Evolutionary conservation across 2,888 invertebrate genomes (phyloP), one percentile per base, ranked within the genome.

Genomic region (Lepidonotus clava): DNA sequence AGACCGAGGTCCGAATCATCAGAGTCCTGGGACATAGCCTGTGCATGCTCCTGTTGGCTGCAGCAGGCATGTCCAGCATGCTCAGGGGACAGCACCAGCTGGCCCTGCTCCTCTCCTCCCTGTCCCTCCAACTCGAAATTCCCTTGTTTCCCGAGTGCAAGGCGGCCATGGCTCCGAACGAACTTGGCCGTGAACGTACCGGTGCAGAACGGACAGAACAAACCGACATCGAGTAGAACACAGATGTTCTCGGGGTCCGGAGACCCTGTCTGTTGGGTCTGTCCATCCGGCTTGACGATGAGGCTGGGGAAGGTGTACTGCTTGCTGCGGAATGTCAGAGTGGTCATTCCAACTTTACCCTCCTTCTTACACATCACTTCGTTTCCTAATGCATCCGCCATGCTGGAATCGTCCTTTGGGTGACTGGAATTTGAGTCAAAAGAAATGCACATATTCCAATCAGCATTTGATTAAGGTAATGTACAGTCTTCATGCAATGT

Each of bases 301-400:
- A 85, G 46, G 40, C 85, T 85, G 21, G 85, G 85, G 34, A 85
- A 85, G 8, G 67, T 41, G 71, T 85, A 85, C 71, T 71, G 67
- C 85, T 71, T 85, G 66, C 71, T 85, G 41, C 71, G 85, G 76
- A 71, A 85, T 8, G 41, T 67, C 32, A 85, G 71, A 5, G 71
- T 85, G 18, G 85, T 71, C 67, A 85, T 85, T 46, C 71, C 71
- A 32, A 85, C 40, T 11, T 66, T 61, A 14, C 71, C 66, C 34
- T 85, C 71, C 71, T 85, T 67, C 85, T 71, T 67, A 11, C 28
- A 41, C 66, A 56, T 61, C n/a, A 38, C 84, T 67, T 66, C 40
- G n/a, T 4, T 11, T 38, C 38, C 4, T n/a, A 66, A 6, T 18
- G 84, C 40, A 14, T 56, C 40, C n/a, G 84, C 84, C 84, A 84